Base-by-base conservation (phyloP, 2,888 invertebrate genomes). In the Troglohyphantes excavatus region DNA sequence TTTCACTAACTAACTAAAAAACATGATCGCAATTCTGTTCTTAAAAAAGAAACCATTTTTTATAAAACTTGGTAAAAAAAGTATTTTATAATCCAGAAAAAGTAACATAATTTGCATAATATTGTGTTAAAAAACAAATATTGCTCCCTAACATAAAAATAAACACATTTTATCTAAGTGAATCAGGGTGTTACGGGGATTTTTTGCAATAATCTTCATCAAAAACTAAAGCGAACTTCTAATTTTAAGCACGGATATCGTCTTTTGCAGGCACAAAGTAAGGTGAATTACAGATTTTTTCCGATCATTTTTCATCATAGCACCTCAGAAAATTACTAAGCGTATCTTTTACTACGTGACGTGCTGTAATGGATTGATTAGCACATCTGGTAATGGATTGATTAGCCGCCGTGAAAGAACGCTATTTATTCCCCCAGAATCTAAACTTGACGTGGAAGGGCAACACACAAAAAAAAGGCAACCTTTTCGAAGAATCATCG, bases 401-500 rank as follows among this genome's bases (percentile, higher is more conserved):
- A 87, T 87, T 87, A 87, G 79, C 2, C 46, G 53, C 21, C 27
- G n/a, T 17, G 19, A 68, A 81, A 46, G 2, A 65, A 29, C 13
- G 67, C 78, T 87, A 73, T 88, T 88, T 88, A 81, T 88, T 73
- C 81, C 29, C 59, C 46, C 65, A 88, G 17, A 88, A 88, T 88
- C 79, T 63, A 81, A 75, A 88, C 81, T 78, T 88, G 73, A 79
- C 79, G 86, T 72, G 39, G 29, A 79, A 81, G 61, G 81, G 81
- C n/a, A n/a, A n/a, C n/a, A 26, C 39, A 39, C 23, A 73, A 83
- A 85, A 68, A 85, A 46, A 46, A 9, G 33, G 9, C 46, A 46
- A 81, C 65, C 79, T 75, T 88, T 88, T 81, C 67, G 26, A 23
- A 33, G 75, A 88, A 88, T 81, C 87, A 88, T 88, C 81, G 81